Conservation (phyloP, 2,113 vertebrate genomes). For the Pristiophorus japonicus region DNA sequence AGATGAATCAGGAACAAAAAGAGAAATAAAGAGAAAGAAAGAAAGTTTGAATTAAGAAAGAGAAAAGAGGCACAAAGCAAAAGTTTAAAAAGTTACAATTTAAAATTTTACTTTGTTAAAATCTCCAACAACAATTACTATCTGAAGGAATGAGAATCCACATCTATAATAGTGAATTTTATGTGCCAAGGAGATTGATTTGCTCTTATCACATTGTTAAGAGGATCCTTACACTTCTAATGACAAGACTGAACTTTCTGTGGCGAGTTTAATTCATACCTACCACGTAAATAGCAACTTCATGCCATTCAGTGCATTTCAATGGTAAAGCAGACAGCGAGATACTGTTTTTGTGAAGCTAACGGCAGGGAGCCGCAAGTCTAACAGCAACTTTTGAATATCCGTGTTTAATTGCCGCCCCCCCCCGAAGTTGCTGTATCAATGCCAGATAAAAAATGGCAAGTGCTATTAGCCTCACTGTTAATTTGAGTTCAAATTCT, state of each 20-base stretch:
- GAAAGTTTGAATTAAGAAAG: neutral
- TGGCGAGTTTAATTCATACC: neutral
- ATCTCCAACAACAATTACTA: neutral
- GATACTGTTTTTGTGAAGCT: neutral
- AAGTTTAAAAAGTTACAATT: neutral
- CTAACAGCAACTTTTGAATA: neutral
- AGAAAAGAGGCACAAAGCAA: neutral
- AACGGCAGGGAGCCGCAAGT: neutral
- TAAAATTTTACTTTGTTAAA: neutral
- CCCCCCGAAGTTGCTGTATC: neutral
- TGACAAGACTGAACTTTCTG: neutral
- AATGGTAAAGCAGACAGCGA: neutral
- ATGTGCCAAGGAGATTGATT: neutral
- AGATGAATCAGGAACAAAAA: neutral
- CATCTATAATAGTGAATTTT: neutral
- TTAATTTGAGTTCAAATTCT: neutral
- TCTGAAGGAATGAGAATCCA: neutral
- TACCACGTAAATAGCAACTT: neutral
- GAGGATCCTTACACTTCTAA: neutral
- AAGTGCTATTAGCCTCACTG: neutral
- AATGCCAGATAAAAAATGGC: neutral
- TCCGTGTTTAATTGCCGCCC: neutral
- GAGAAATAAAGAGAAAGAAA: neutral
- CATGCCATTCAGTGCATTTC: neutral
- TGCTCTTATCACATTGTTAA: neutral